A percentile compares a stretch with the other conserved stretches of the same genome.
These are phyloP conservation scores for Smutsia temminckii DNA, from an alignment of 2,797 vertebrate species.

Conservation along the genomic window DNA sequence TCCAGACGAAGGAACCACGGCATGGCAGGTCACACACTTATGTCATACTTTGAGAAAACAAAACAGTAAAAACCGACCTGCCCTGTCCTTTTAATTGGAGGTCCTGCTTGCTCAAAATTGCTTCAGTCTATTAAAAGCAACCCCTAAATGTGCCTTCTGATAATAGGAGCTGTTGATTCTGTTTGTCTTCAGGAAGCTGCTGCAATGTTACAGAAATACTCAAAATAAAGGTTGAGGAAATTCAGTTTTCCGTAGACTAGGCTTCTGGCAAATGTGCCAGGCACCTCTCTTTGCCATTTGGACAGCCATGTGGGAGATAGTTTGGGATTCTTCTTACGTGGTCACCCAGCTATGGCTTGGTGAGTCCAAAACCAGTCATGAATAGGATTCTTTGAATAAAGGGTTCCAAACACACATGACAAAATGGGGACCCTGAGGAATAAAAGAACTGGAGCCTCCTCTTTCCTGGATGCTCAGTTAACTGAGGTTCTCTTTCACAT, in stretches of 20 bases:
- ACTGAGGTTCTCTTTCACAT: constrained; percentile 63
- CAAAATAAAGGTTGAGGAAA: constrained; percentile 72
- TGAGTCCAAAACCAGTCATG: constrained; percentile 53
- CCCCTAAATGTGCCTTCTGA: constrained; percentile 61
- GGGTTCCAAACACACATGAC: constrained; percentile 41
- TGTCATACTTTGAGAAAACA: constrained; percentile 73
- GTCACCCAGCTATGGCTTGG: constrained; percentile 67
- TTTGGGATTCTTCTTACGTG: constrained; percentile 59
- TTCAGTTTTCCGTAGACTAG: constrained; percentile 68
- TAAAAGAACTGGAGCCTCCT: constrained; percentile 55
- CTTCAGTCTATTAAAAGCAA: constrained; percentile 76
- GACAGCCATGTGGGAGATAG: constrained; percentile 58
- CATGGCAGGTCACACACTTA: constrained; percentile 68
- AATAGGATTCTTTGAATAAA: constrained; percentile 39
- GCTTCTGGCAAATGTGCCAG: background rate
- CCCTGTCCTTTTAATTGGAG: constrained; percentile 76
- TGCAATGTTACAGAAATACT: constrained; percentile 54
- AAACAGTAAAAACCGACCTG: constrained; percentile 65
- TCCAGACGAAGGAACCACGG: constrained; percentile 71
- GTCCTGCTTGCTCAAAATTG: constrained; percentile 73
- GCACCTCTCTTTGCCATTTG: constrained; percentile 50
- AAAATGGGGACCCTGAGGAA: constrained; percentile 52
- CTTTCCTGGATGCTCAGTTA: constrained; percentile 63
- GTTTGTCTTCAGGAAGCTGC: constrained; percentile 77
- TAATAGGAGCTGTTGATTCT: constrained; percentile 66